Evolutionary conservation across 2,797 vertebrate species (phyloP).

Genomic region (Tinamus major): DNA sequence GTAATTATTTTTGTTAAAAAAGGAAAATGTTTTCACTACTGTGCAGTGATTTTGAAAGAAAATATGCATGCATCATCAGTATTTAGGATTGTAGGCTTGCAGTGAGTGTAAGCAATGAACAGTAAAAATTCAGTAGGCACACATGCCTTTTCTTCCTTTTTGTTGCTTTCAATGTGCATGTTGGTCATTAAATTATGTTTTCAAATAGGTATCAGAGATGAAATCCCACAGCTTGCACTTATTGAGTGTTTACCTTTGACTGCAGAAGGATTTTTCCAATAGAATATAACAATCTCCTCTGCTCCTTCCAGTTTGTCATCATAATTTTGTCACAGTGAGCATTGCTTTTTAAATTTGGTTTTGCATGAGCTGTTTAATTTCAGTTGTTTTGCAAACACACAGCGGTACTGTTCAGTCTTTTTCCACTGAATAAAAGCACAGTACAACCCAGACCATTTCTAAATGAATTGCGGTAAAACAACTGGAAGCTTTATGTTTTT

Average conservation of each 20-base stretch:
- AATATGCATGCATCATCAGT: slow-evolving; percentile 26
- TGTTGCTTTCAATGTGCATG: neutral
- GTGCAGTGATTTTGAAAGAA: slow-evolving; percentile 52
- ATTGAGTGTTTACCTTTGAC: neutral
- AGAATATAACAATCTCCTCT: neutral
- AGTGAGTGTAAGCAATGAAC: neutral
- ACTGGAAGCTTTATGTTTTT: neutral
- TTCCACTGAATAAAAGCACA: neutral
- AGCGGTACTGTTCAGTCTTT: neutral
- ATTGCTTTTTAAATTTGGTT: neutral
- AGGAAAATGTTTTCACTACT: slow-evolving; percentile 55
- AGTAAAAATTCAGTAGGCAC: neutral
- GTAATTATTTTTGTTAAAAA: slow-evolving; percentile 68
- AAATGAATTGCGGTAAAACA: neutral
- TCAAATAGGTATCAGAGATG: neutral
- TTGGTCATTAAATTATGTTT: neutral
- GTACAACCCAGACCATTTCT: neutral
- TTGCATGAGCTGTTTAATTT: neutral
- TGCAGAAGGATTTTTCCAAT: neutral
- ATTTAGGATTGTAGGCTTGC: slow-evolving; percentile 30
- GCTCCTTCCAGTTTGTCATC: neutral
- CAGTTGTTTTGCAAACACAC: neutral
- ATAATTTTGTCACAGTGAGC: neutral
- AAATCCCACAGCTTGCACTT: neutral
- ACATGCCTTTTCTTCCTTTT: neutral